Percentiles rank a stretch among this genome's conserved stretches.
phyloP scores from a whole-genome alignment of 2,888 invertebrate genomes.

The Harpalus rubripes region DNA sequence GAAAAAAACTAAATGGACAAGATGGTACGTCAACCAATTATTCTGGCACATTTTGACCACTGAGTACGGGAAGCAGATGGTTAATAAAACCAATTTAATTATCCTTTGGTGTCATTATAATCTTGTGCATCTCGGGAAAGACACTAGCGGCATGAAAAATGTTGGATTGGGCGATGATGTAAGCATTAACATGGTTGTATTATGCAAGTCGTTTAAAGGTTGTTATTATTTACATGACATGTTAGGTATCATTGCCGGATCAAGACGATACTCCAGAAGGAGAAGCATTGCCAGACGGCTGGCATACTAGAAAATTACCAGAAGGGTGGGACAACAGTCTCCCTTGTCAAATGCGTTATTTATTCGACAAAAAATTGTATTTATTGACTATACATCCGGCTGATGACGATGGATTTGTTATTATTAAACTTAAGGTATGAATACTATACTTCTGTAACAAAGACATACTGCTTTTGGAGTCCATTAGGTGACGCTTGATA shows the following conservation, averaged over 20 bases:
- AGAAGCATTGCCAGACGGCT: too few relatives aligned
- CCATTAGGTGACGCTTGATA: too few relatives aligned
- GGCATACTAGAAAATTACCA: too few relatives aligned
- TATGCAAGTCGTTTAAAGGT: constrained; percentile 46
- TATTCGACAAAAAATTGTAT: constrained; percentile 13
- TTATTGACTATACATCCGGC: not conserved
- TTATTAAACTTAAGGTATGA: constrained; percentile 1
- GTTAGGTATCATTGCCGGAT: not conserved
- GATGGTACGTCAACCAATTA: not conserved
- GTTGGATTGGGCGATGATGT: constrained; percentile 36
- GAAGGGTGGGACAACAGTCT: constrained; percentile 19
- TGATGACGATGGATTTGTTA: constrained; percentile 11
- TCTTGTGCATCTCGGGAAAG: constrained; percentile 4
- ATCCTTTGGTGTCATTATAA: constrained; percentile 16
- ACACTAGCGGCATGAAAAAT: constrained; percentile 9
- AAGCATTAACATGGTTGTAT: not conserved
- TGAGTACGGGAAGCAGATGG: not conserved
- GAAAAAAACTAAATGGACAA: too few relatives aligned
- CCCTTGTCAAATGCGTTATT: constrained; percentile 10
- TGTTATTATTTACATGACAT: constrained; percentile 29
- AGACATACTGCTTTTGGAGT: too few relatives aligned
- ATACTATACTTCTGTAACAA: too few relatives aligned
- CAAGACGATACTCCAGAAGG: not conserved
- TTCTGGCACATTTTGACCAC: not conserved
- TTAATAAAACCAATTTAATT: not conserved